Percentiles rank a stretch among this genome's conserved stretches.
Conservation (phyloP, 2,888 invertebrate species). For the Drosophila emarginata region DNA sequence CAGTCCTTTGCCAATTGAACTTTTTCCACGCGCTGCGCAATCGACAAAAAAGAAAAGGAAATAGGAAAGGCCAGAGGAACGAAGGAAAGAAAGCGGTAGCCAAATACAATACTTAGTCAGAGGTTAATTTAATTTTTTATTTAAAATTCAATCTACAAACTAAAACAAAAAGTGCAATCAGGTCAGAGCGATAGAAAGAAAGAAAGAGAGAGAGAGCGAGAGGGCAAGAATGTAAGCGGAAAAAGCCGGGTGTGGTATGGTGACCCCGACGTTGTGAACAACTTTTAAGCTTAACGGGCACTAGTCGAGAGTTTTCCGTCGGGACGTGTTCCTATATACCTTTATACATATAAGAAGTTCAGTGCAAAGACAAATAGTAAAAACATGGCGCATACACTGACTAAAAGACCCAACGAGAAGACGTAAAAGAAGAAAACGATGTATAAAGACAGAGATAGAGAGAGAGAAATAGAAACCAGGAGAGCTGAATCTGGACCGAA, state of each 20-base stretch:
- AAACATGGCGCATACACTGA: not conserved
- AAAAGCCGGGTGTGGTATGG: not conserved
- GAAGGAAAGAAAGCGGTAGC: not conserved
- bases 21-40: slow-evolving; percentile 46
- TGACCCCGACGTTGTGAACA: slow-evolving; percentile 26
- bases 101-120: slow-evolving; percentile 4
- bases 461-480: not conserved
- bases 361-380: slow-evolving; percentile 64
- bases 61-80: not conserved
- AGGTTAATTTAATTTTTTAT: slow-evolving; percentile 9
- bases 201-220: slow-evolving; percentile 16
- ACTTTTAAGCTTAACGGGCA: slow-evolving; percentile 69
- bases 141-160: slow-evolving; percentile 7
- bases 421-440: not conserved
- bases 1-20: slow-evolving; percentile 76
- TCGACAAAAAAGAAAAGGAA: not conserved
- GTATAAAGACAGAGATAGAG: slow-evolving; percentile 4
- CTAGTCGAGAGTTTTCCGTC: slow-evolving; percentile 55
- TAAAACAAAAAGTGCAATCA: slow-evolving; percentile 14
- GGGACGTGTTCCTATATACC: slow-evolving; percentile 47
- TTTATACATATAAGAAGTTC: slow-evolving; percentile 62
- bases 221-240: not conserved
- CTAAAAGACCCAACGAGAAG: not conserved
- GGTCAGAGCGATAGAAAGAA: slow-evolving; percentile 17
- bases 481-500: not conserved